phyloP scores from a whole-genome alignment of 2,797 vertebrate species.

The Loris lydekkerianus region DNA sequence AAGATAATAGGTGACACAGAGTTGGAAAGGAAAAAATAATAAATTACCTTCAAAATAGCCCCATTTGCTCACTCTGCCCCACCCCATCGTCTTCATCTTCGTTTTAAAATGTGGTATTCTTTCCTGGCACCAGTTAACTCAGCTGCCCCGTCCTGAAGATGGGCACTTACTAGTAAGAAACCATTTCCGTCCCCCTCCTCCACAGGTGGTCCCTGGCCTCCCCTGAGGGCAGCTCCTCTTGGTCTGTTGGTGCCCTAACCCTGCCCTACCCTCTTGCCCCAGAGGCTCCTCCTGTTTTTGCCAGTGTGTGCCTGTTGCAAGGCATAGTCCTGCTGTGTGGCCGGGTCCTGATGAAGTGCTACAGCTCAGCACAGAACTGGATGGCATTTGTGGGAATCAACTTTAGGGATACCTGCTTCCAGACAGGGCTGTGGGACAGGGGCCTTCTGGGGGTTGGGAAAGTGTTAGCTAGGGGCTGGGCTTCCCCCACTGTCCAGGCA shows the following conservation, averaged over 20 bases:
- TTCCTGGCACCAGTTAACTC: neutral
- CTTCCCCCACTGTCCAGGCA: neutral
- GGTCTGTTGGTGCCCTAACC: neutral
- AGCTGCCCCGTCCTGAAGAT: neutral
- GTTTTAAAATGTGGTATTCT: constrained; percentile 63
- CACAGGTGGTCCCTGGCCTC: constrained; percentile 19
- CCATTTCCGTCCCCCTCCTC: constrained; percentile 3
- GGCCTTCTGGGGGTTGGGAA: neutral
- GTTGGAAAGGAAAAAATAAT: constrained; percentile 79
- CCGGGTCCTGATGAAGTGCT: neutral
- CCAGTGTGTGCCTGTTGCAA: neutral
- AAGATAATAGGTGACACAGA: constrained; percentile 30
- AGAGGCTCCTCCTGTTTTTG: neutral
- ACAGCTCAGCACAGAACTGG: neutral
- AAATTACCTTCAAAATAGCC: constrained; percentile 88
- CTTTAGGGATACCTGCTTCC: constrained; percentile 1
- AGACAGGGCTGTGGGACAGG: neutral
- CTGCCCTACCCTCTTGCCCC: neutral
- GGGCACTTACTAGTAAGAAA: constrained; percentile 68
- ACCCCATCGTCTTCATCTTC: constrained; percentile 76
- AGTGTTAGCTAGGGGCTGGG: neutral
- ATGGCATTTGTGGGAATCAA: neutral
- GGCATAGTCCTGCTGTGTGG: neutral
- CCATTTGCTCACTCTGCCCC: constrained; percentile 68
- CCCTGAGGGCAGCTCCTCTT: neutral